These are phyloP conservation scores for Phataginus tricuspis DNA, from an alignment of 2,797 vertebrate species.

Conservation along the genomic window DNA sequence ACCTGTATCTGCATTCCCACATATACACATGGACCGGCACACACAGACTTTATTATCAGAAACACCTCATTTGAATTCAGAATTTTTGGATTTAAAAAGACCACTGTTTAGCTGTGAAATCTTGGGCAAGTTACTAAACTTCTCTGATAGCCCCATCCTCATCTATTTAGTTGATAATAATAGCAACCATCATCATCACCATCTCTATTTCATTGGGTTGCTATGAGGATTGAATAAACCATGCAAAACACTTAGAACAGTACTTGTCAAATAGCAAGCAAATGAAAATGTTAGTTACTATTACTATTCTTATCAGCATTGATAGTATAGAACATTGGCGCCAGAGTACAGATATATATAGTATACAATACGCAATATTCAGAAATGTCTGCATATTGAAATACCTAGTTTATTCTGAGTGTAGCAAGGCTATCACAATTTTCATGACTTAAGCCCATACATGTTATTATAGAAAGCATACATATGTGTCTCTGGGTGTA, in stretches of 20 bases:
- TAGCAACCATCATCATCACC: background rate
- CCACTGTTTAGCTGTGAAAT: background rate
- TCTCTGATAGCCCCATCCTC: background rate
- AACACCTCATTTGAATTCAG: background rate
- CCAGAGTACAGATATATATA: background rate
- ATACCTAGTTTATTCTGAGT: background rate
- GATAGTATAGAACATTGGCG: background rate
- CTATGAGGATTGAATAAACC: background rate
- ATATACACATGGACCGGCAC: background rate
- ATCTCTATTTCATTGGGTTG: background rate
- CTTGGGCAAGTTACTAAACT: background rate
- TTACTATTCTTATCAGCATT: background rate
- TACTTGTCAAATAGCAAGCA: background rate
- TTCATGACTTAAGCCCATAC: background rate
- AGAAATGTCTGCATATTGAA: background rate
- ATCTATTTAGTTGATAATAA: background rate
- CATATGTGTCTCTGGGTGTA: background rate
- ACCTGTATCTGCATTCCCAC: background rate
- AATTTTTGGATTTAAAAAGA: background rate
- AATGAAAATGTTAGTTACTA: background rate
- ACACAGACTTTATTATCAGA: background rate
- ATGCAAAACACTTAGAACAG: background rate
- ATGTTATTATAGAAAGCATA: background rate
- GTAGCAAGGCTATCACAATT: background rate
- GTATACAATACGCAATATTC: too few relatives aligned